Percentiles rank a stretch among this genome's conserved stretches.
phyloP scores from a whole-genome alignment of 2,797 vertebrate species.

The Bradypodion pumilum region DNA sequence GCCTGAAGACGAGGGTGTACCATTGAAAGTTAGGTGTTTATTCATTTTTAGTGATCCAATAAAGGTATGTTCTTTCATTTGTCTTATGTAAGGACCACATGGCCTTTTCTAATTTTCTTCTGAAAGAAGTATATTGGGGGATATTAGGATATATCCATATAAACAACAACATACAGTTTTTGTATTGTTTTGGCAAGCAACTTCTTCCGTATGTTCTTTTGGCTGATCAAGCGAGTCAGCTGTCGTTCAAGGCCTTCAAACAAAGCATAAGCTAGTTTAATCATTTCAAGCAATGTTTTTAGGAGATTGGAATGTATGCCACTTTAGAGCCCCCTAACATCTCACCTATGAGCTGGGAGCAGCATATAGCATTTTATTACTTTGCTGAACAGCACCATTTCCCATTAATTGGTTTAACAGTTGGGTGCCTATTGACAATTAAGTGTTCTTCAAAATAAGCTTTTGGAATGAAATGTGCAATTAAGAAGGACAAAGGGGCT shows the following conservation, averaged over 20 bases:
- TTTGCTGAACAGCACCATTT: neutral
- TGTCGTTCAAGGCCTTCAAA: neutral
- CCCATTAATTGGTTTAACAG: constrained; percentile 1
- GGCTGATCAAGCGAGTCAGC: neutral
- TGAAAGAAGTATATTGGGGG: too few relatives aligned
- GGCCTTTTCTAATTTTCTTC: too few relatives aligned
- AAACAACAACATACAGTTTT: neutral
- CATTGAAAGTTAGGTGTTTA: too few relatives aligned
- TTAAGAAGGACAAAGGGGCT: constrained; percentile 13
- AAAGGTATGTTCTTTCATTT: too few relatives aligned
- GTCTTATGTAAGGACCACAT: too few relatives aligned
- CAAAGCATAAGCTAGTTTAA: rapidly evolving
- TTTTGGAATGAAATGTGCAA: neutral
- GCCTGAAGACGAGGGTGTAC: too few relatives aligned
- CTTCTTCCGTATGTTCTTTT: too few relatives aligned
- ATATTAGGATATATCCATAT: too few relatives aligned
- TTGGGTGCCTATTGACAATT: constrained; percentile 3
- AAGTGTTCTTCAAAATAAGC: constrained; percentile 2
- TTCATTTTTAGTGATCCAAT: too few relatives aligned
- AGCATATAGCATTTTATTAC: constrained; percentile 39
- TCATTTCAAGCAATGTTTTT: rapidly evolving
- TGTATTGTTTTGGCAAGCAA: neutral
- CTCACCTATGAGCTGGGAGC: neutral
- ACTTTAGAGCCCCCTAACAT: neutral
- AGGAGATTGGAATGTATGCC: rapidly evolving